phyloP scores from a whole-genome alignment of 2,113 vertebrate species.

The Romanogobio albipinnatus region DNA sequence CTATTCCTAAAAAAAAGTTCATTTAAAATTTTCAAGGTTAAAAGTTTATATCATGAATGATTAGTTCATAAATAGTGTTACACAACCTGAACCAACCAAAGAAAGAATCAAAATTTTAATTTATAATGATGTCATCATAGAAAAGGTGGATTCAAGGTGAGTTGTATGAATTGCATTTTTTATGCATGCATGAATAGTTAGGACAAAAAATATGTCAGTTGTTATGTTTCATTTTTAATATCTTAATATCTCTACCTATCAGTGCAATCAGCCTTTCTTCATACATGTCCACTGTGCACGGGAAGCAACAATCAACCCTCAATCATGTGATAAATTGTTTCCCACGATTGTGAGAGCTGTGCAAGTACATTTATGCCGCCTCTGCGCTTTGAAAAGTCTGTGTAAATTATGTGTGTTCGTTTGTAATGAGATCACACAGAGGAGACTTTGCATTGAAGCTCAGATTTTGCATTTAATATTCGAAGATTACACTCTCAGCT shows the following conservation, averaged over 20 bases:
- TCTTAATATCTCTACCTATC: neutral
- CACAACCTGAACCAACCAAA: neutral
- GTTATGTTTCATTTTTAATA: neutral
- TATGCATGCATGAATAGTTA: neutral
- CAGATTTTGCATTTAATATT: slow-evolving; percentile 40
- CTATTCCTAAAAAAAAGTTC: neutral
- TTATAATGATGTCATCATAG: neutral
- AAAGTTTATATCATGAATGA: neutral
- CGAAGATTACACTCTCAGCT: slow-evolving; percentile 5
- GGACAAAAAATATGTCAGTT: neutral
- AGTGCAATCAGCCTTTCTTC: neutral
- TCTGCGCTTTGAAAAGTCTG: neutral
- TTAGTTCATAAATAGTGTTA: neutral
- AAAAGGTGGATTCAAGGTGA: neutral
- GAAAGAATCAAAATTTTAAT: neutral
- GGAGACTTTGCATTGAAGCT: slow-evolving; percentile 39
- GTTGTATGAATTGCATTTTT: neutral
- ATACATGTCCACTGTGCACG: neutral
- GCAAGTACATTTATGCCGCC: slow-evolving; percentile 5
- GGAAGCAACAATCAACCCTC: neutral
- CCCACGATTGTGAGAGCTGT: neutral
- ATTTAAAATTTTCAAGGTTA: neutral
- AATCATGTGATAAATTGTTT: slow-evolving; percentile 27
- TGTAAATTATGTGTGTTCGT: neutral
- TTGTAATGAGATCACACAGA: slow-evolving; percentile 43